These are phyloP conservation scores for Aplodontia rufa DNA, from an alignment of 2,113 vertebrate species.

Conservation along the genomic window DNA sequence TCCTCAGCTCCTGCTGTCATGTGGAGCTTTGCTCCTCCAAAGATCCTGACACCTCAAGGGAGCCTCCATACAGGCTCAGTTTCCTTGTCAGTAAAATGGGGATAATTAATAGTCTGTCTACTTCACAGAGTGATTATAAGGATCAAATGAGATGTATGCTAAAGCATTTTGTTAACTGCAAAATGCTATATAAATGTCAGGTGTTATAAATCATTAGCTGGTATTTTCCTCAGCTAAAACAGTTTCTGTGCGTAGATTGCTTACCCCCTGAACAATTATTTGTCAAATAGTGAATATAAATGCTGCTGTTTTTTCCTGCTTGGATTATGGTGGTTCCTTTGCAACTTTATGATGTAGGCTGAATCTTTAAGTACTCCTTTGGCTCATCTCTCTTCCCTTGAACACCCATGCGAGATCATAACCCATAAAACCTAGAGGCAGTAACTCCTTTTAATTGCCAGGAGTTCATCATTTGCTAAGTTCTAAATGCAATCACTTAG, in stretches of 20 bases:
- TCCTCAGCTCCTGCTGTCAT: not conserved
- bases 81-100: conserved; percentile 54
- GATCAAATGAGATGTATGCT: conserved; percentile 31
- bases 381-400: conserved; percentile 71
- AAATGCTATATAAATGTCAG: conserved; percentile 41
- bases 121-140: conserved; percentile 36
- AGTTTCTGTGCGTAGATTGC: conserved; percentile 47
- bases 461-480: conserved; percentile 66
- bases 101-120: conserved; percentile 32
- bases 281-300: conserved; percentile 60
- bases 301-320: conserved; percentile 31
- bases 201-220: conserved; percentile 50
- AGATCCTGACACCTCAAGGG: not conserved
- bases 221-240: conserved; percentile 22
- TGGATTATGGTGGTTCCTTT: conserved; percentile 57
- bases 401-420: conserved; percentile 69
- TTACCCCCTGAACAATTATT: conserved; percentile 42
- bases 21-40: not conserved
- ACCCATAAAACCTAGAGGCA: conserved; percentile 70
- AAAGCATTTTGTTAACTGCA: conserved; percentile 46
- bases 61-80: conserved; percentile 2
- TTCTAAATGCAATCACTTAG: conserved; percentile 63
- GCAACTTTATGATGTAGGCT: conserved; percentile 64
- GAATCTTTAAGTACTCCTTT: conserved; percentile 67
- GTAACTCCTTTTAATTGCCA: conserved; percentile 77